Evolutionary conservation across 2,113 vertebrate species (phyloP).

Genomic region (Sardina pilchardus): DNA sequence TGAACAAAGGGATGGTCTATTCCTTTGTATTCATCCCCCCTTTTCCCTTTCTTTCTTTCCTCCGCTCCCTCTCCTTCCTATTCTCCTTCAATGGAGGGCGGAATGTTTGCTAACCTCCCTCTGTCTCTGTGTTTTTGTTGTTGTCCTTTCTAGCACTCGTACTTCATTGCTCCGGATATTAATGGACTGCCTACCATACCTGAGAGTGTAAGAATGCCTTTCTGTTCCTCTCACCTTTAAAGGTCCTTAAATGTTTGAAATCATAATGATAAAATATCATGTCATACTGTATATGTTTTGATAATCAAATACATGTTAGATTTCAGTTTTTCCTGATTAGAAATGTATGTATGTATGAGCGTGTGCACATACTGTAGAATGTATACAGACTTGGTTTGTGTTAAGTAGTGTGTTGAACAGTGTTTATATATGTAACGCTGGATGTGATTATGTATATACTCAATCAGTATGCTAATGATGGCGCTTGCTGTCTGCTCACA

Average conservation of each 20-base stretch:
- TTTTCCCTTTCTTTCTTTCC: slow-evolving; percentile 37
- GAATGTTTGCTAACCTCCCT: background rate
- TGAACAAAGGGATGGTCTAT: slow-evolving; percentile 65
- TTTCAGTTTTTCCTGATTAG: background rate
- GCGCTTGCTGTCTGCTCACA: background rate
- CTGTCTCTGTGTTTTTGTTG: background rate
- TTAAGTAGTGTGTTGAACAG: background rate
- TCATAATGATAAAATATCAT: too few species aligned
- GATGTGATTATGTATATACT: background rate
- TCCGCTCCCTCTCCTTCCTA: slow-evolving; percentile 21
- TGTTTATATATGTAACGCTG: background rate
- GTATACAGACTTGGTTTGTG: background rate
- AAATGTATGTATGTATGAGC: background rate
- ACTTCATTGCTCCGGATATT: slow-evolving; percentile 94
- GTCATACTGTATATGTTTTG: too few species aligned
- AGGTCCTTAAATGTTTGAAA: background rate
- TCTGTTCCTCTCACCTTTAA: background rate
- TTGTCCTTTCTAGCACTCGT: slow-evolving; percentile 80
- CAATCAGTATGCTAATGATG: background rate
- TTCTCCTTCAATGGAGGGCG: slow-evolving; percentile 44
- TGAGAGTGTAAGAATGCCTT: slow-evolving; percentile 89
- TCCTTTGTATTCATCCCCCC: slow-evolving; percentile 44
- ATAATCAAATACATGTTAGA: background rate
- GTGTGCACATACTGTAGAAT: background rate
- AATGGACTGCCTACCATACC: slow-evolving; percentile 97